Base-by-base conservation (phyloP, 2,888 invertebrate genomes). In the Dorcus hopei region DNA sequence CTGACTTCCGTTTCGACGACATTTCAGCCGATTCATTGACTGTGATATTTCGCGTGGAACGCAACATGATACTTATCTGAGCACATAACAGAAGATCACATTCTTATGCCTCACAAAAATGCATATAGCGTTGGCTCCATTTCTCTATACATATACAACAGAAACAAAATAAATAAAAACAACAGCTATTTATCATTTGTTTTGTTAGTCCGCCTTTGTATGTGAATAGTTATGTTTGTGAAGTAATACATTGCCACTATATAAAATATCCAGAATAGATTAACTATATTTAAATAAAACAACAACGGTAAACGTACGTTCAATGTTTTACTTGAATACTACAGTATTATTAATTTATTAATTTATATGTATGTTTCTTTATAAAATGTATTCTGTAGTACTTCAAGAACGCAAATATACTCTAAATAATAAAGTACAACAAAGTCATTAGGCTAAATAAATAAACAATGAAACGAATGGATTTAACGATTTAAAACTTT, bases 1-100 rank as follows among this genome's bases (percentile, higher is more conserved):
- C 67, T 61, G 61, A 65, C 67, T 69, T 70, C 68, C 70, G 68
- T 64, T 68, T 60, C 65, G 67, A 67, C 68, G 69, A 66, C 67
- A 55, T 54, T 19, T 43, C 39, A 58, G 49, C 51, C 58, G 53
- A 57, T 57, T 54, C 57, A 43, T 45, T 49, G 62, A 59, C 50
- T 59, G 63, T 62, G 58, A 62, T 45, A 26, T 54, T 59, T 54
- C 50, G 57, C 50, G 19, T 19, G 11, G 38, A 33, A 52, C 43
- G 23, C n/a, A 6, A 3, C 50, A 33, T 38, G 61, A 62, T 63
- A 59, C 63, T 54, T 59, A 55, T 51, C 61, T 61, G 64, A 61
- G 62, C 63, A 65, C 65, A 11, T 47, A 11, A n/a, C 16, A 38
- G 16, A 54, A 26, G 23, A 7, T 57, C 56, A 57, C 56, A 42